A percentile compares a stretch with the other conserved stretches of the same genome.
These are phyloP conservation scores for Aphelenchoides fujianensis DNA, from an alignment of 1,140 invertebrate genomes.

Conservation along the genomic window DNA sequence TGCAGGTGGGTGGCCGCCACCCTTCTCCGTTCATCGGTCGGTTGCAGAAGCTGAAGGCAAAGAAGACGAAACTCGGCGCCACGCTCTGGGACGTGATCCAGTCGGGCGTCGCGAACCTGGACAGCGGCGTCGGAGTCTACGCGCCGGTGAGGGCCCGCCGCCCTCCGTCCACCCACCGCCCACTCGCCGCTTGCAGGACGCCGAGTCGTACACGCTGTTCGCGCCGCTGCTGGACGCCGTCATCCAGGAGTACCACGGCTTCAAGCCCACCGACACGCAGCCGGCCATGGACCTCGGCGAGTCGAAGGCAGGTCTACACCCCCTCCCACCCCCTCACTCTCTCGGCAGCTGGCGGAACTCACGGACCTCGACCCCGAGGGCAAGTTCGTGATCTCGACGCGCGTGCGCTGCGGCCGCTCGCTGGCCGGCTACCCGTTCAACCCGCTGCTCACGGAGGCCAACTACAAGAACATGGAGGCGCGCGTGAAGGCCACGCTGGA, in stretches of 20 bases:
- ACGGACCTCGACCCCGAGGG: conserved; percentile 83
- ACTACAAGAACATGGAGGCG: conserved; percentile 59
- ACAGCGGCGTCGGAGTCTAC: conserved; percentile 84
- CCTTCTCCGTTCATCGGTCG: too few relatives aligned
- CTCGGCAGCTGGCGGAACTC: conserved; percentile 75
- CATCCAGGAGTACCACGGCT: too few relatives aligned
- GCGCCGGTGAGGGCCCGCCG: too few relatives aligned
- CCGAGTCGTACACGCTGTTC: conserved; percentile 85
- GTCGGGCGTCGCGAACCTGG: conserved; percentile 70
- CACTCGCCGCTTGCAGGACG: too few relatives aligned
- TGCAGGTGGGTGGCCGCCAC: conserved; percentile 61
- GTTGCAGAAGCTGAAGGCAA: too few relatives aligned
- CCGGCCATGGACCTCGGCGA: too few relatives aligned
- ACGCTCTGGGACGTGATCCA: conserved; percentile 62
- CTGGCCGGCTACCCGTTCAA: conserved; percentile 70
- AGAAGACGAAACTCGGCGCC: conserved; percentile 61
- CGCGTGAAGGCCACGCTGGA: conserved; percentile 60
- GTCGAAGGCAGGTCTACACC: conserved; percentile 66
- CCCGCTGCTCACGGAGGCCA: conserved; percentile 57
- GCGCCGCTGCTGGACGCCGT: conserved; percentile 88
- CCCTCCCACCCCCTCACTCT: conserved; percentile 78
- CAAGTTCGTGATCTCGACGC: conserved; percentile 86
- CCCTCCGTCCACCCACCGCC: too few relatives aligned
- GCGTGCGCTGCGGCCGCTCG: conserved; percentile 60
- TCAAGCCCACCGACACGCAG: too few relatives aligned